Base-by-base conservation (phyloP, 2,888 invertebrate species). In the Morpho deidamia region DNA sequence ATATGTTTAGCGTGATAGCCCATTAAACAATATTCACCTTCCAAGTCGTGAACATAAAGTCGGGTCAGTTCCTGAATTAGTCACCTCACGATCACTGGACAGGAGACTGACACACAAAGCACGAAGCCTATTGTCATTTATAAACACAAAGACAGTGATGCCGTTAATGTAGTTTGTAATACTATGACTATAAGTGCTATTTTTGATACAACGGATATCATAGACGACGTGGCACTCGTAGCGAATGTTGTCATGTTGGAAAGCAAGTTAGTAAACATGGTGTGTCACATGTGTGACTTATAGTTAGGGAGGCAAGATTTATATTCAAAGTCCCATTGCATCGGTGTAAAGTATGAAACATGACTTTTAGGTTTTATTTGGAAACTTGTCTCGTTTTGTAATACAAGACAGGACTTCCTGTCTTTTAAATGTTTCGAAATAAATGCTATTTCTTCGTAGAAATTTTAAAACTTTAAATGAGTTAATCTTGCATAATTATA, bases 11-110 rank as follows among this genome's bases (percentile, higher is more conserved):
- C 44, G 45, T 48, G 49, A 44, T 45, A 48, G 40, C 47, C 34
- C 40, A 40, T 41, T 11, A 54, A 41, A 47, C 40, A 48, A 44
- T 43, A 44, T 62, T 62, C 59, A 62, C 60, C 55, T 60, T 63
- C 66, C 65, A 67, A 69, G 68, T 63, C 66, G 64, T 66, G 66
- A 69, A 70, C 68, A 68, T 65, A 66, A 65, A 69, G 69, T 65
- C 66, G 71, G 71, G 70, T 72, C 71, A 71, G 68, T 66, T 63
- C 58, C 70, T 68, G 70, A 73, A 78, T 78, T 76, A 76, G 74
- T 76, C 71, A 71, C 69, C 67, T 71, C 68, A 69, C 68, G 69
- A 64, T 65, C 65, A 63, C 61, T 67, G 60, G 63, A 62, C 61
- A 62, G 59, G 58, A 62, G 64, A 61, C 68, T 76, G 74, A 75